Evolutionary conservation across 2,113 vertebrate genomes (phyloP), one percentile per base, ranked within the genome.

Genomic region (Crypturellus undulatus): DNA sequence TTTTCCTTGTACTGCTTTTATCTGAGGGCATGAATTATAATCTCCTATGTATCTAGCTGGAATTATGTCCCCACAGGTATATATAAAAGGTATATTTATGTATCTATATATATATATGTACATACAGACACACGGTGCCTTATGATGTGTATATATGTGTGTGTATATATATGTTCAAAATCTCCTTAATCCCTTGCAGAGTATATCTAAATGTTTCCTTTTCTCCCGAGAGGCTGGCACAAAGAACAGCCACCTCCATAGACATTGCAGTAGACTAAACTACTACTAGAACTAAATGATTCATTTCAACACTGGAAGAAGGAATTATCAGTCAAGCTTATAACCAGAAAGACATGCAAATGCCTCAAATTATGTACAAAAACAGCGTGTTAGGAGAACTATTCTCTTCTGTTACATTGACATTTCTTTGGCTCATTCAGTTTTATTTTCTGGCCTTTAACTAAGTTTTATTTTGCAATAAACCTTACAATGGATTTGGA

Each of bases 371-470:
- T 20, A 26, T 0, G 6, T 32, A 64, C 28, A 68, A 85, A 79
- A 79, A 56, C n/a, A 49, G 30, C 30, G 13, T 20, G 6, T 18
- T 17, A 77, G 60, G n/a, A 73, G n/a, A 83, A 26, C 45, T 1
- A 1, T 58, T 20, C 17, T 26, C 10, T 91, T 52, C 38, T 56
- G 21, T 34, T 47, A 60, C 24, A 8, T 10, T 67, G 40, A 18
- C 19, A 38, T 56, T 62, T 73, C 26, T 70, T 90, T 63, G 43
- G 36, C 36, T 28, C 17, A 43, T 51, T 83, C 36, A 0, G 0
- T 45, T 82, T 82, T 67, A 21, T 47, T 93, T 91, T 84, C 64
- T 94, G 51, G 9, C 8, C 45, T 43, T 34, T 59, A 77, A 90
- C 0, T 21, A 71, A 72, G 6, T 77, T 89, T 87, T 73, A 62